phyloP scores from a whole-genome alignment of 2,113 vertebrate genomes.

The Camelus bactrianus region DNA sequence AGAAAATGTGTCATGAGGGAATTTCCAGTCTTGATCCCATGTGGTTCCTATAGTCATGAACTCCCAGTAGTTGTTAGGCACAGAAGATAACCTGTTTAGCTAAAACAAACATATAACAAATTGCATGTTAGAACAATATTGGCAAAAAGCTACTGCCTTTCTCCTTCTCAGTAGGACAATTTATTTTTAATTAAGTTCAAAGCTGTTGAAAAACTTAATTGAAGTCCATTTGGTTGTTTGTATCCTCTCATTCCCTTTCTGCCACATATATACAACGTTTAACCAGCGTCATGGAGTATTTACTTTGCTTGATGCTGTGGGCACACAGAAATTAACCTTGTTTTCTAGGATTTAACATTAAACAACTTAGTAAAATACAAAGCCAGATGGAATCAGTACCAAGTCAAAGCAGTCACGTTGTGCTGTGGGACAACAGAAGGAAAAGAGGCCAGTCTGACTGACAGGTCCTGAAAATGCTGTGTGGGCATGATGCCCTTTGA shows the following conservation, averaged over 20 bases:
- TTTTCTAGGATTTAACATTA: neutral
- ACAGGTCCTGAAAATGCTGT: neutral
- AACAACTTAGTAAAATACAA: neutral
- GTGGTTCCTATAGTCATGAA: neutral
- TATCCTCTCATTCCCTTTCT: neutral
- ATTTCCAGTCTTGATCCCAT: neutral
- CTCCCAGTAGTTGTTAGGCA: neutral
- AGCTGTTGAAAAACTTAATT: constrained; percentile 7
- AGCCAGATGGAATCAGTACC: neutral
- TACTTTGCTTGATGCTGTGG: neutral
- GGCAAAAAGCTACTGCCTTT: neutral
- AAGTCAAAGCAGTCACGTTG: neutral
- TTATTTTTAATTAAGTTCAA: constrained; percentile 23
- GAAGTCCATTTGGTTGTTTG: neutral
- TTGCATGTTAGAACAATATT: neutral
- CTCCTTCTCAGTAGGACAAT: neutral
- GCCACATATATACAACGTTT: neutral
- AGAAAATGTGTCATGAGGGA: neutral
- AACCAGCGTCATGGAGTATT: neutral
- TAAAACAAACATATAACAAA: neutral
- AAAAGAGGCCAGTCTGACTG: neutral
- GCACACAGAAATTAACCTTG: neutral
- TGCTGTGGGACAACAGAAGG: neutral
- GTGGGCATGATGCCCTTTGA: neutral
- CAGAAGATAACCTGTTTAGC: neutral